Evolutionary conservation across 2,113 vertebrate genomes (phyloP).

Genomic region (Tiliqua scincoides): DNA sequence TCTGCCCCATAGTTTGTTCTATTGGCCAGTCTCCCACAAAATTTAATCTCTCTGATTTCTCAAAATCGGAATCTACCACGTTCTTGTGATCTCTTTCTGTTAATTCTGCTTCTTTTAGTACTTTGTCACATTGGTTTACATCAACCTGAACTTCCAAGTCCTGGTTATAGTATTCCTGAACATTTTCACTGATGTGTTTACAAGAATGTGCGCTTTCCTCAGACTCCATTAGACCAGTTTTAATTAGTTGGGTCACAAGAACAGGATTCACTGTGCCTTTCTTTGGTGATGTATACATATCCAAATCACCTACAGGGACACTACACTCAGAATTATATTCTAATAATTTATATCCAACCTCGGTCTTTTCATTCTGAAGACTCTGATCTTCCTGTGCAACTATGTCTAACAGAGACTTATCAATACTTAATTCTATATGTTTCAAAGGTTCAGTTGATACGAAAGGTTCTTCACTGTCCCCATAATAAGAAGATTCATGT

Average conservation of each 20-base stretch:
- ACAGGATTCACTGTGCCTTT: slow-evolving; percentile 20
- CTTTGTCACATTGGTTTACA: slow-evolving; percentile 3
- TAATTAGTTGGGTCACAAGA: slow-evolving; percentile 14
- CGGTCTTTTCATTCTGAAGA: slow-evolving; percentile 42
- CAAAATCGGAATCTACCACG: slow-evolving; percentile 54
- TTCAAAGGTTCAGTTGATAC: slow-evolving; percentile 20
- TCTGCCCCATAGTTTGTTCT: slow-evolving; percentile 83
- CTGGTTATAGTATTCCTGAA: slow-evolving; percentile 33
- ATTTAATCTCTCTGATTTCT: slow-evolving; percentile 65
- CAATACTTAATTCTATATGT: slow-evolving; percentile 55
- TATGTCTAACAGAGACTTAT: slow-evolving; percentile 18
- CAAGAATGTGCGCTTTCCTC: background rate
- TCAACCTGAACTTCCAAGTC: slow-evolving; percentile 44
- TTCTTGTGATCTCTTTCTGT: slow-evolving; percentile 47
- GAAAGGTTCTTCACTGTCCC: slow-evolving; percentile 55
- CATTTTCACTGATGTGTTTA: slow-evolving; percentile 21
- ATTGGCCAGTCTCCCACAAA: slow-evolving; percentile 94
- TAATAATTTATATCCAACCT: slow-evolving; percentile 36
- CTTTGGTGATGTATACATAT: slow-evolving; percentile 40
- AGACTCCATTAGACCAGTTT: background rate
- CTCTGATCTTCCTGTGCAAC: slow-evolving; percentile 29
- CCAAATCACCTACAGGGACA: slow-evolving; percentile 27
- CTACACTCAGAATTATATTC: slow-evolving; percentile 36
- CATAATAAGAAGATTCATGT: slow-evolving; percentile 50
- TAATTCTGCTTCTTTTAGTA: slow-evolving; percentile 28